Percentiles rank a stretch among this genome's conserved stretches.
These are phyloP conservation scores for Taurulus bubalis DNA, from an alignment of 2,113 vertebrate genomes.

Conservation along the genomic window DNA sequence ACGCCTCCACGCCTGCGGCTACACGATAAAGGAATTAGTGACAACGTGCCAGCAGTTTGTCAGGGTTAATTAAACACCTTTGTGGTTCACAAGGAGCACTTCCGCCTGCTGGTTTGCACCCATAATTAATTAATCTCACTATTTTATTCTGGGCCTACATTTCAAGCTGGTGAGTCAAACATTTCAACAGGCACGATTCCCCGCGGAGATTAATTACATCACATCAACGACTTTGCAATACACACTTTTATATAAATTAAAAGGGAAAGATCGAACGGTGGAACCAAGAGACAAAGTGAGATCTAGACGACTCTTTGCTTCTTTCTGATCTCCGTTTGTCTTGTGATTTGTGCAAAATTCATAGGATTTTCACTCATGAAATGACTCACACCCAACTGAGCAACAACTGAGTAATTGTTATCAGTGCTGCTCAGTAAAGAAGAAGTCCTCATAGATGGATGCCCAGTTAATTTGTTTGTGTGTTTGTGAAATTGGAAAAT, in stretches of 20 bases:
- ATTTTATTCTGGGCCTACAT: neutral
- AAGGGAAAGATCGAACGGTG: neutral
- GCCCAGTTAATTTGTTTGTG: neutral
- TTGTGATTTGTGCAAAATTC: neutral
- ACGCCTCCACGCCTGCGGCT: conserved; percentile 5
- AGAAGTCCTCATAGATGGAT: neutral
- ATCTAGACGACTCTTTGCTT: neutral
- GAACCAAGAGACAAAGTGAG: neutral
- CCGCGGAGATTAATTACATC: neutral
- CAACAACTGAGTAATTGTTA: too few species aligned
- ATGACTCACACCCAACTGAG: neutral
- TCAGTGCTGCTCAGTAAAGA: too few species aligned
- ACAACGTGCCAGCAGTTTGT: conserved; percentile 14
- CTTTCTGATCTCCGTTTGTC: neutral
- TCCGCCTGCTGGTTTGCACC: neutral
- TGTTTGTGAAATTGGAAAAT: neutral
- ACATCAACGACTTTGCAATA: neutral
- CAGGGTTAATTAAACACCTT: conserved; percentile 17
- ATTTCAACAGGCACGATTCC: neutral
- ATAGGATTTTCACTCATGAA: neutral
- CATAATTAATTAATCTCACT: neutral
- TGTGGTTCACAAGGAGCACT: neutral
- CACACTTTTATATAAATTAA: neutral
- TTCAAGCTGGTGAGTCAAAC: neutral
- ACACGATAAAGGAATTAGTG: neutral